phyloP scores from a whole-genome alignment of 1,140 invertebrate species.

The Steinernema khuongi region DNA sequence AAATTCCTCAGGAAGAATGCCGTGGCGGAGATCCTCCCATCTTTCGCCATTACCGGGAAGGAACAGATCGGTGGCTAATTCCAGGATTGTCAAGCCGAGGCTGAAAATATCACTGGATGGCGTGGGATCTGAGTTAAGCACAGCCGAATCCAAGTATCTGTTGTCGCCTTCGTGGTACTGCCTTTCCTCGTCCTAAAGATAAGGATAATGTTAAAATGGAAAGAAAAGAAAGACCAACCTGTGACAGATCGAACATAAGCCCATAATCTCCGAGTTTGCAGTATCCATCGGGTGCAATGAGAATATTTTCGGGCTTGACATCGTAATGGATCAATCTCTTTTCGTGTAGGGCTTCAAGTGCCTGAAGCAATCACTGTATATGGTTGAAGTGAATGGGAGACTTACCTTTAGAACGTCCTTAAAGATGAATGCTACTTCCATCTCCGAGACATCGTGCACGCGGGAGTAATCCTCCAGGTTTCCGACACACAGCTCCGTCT shows the following conservation, averaged over 20 bases:
- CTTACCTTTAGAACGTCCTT: slow-evolving; percentile 63
- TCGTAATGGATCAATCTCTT: slow-evolving; percentile 70
- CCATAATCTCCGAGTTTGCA: slow-evolving; percentile 74
- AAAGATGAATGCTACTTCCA: slow-evolving; percentile 63
- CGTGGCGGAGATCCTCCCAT: slow-evolving; percentile 68
- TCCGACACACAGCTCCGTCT: slow-evolving; percentile 69
- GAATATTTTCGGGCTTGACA: slow-evolving; percentile 74
- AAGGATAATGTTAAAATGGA: slow-evolving; percentile 21
- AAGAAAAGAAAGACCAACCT: slow-evolving; percentile 60
- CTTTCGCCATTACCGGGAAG: slow-evolving; percentile 67
- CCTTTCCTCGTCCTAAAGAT: slow-evolving; percentile 60
- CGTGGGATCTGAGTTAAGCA: slow-evolving; percentile 67
- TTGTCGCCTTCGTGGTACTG: slow-evolving; percentile 71
- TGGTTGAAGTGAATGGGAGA: slow-evolving; percentile 14
- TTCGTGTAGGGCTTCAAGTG: slow-evolving; percentile 68
- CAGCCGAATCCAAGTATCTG: slow-evolving; percentile 71
- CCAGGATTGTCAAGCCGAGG: slow-evolving; percentile 63
- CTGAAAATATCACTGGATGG: slow-evolving; percentile 64
- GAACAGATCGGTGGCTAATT: slow-evolving; percentile 68
- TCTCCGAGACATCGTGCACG: slow-evolving; percentile 62
- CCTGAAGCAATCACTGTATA: slow-evolving; percentile 59
- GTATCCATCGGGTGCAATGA: slow-evolving; percentile 64
- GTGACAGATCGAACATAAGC: slow-evolving; percentile 67
- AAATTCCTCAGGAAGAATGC: slow-evolving; percentile 60
- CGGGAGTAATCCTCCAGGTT: slow-evolving; percentile 53